A percentile compares a stretch with the other conserved stretches of the same genome.
Conservation (phyloP, 2,888 invertebrate genomes). For the Ochropacha duplaris region DNA sequence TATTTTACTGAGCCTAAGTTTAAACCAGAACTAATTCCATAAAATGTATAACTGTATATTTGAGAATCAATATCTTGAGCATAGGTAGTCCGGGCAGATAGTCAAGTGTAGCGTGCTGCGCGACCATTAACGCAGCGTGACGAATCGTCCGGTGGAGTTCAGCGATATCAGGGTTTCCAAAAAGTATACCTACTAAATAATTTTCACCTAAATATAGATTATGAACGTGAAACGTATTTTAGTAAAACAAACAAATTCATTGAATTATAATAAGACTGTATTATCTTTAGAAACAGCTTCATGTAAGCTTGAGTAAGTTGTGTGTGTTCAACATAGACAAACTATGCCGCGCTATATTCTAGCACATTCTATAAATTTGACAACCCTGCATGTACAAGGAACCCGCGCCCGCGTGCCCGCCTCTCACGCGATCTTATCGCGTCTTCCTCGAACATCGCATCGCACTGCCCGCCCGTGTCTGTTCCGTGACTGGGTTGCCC, state of each 20-base stretch:
- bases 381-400: slow-evolving; percentile 45
- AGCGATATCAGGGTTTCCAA: slow-evolving; percentile 9
- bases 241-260: no score
- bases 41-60: slow-evolving; percentile 11
- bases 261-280: no score
- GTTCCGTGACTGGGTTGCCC: slow-evolving; percentile 69
- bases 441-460: slow-evolving; percentile 78
- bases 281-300: no score
- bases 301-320: no score
- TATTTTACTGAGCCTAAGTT: slow-evolving; percentile 7
- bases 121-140: slow-evolving; percentile 81
- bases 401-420: slow-evolving; percentile 61
- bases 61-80: slow-evolving; percentile 43
- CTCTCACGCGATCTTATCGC: slow-evolving; percentile 81
- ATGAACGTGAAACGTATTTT: no score
- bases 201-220: background rate
- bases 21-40: background rate
- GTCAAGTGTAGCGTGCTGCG: slow-evolving; percentile 77
- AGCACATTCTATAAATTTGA: slow-evolving; percentile 15
- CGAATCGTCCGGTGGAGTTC: slow-evolving; percentile 70
- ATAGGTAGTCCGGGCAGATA: slow-evolving; percentile 58
- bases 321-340: background rate
- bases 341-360: background rate
- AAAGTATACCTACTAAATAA: background rate
- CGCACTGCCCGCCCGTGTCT: slow-evolving; percentile 71